Conservation (phyloP, 2,797 vertebrate genomes). For the Schizopygopsis pylzovi region DNA sequence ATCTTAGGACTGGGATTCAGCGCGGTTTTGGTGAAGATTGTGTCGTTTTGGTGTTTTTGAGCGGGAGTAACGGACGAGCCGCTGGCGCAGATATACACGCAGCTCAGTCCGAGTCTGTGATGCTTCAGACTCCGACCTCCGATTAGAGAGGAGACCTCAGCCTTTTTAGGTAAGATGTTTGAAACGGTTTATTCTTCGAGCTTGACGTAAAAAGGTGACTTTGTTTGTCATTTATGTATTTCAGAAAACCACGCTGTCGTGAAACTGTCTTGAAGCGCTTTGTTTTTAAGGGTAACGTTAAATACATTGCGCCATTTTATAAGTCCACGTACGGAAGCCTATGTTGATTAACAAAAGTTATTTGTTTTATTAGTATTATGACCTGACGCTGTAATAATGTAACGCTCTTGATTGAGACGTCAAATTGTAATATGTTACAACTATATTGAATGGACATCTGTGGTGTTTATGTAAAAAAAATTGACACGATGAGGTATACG, state of each 20-base stretch:
- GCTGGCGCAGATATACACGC: slow-evolving; percentile 52
- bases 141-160: slow-evolving; percentile 19
- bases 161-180: slow-evolving; percentile 37
- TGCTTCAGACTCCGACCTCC: slow-evolving; percentile 16
- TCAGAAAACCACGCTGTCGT: neutral
- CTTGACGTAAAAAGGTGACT: neutral
- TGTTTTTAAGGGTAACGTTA: neutral
- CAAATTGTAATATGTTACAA: slow-evolving; percentile 7
- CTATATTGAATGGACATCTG: neutral
- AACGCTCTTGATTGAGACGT: neutral
- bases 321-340: slow-evolving; percentile 19
- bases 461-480: neutral
- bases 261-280: neutral
- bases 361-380: slow-evolving; percentile 2
- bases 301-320: slow-evolving; percentile 52
- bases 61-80: slow-evolving; percentile 61
- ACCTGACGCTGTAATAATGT: neutral
- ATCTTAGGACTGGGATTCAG: neutral
- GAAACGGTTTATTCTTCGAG: neutral
- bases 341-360: slow-evolving; percentile 29
- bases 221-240: neutral
- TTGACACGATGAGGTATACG: neutral
- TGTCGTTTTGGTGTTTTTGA: slow-evolving; percentile 56
- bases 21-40: neutral
- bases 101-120: slow-evolving; percentile 18